Evolutionary conservation across 2,888 invertebrate genomes (phyloP).

Genomic region (Pollenia griseotomentosa): DNA sequence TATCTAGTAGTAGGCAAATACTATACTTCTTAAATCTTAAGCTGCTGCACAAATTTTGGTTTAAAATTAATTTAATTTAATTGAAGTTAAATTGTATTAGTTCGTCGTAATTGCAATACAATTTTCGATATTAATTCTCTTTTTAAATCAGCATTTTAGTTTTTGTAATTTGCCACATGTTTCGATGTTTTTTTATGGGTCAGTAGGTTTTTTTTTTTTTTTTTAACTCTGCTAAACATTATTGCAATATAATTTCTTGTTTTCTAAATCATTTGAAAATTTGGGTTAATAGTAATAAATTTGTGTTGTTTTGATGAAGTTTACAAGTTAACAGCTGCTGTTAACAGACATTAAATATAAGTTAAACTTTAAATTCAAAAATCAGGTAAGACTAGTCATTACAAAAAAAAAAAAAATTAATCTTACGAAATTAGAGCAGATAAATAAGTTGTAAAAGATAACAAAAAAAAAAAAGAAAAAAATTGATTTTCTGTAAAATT

Average conservation of each 20-base stretch:
- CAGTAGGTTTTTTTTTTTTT: slow-evolving; percentile 8
- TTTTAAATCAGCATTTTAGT: neutral
- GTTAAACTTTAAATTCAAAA: slow-evolving; percentile 16
- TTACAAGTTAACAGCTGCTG: slow-evolving; percentile 54
- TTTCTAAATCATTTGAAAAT: slow-evolving; percentile 54
- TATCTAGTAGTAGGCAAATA: neutral
- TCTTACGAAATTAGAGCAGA: slow-evolving; percentile 43
- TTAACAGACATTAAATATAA: slow-evolving; percentile 1
- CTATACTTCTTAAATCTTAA: neutral
- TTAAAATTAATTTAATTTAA: neutral
- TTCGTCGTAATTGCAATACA: neutral
- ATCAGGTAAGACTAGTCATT: slow-evolving; percentile 40
- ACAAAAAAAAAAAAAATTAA: neutral
- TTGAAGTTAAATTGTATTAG: neutral
- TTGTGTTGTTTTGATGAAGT: slow-evolving; percentile 40
- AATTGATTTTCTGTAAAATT: neutral
- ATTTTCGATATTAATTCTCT: neutral
- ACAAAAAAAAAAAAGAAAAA: neutral
- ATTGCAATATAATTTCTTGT: slow-evolving; percentile 41
- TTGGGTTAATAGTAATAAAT: slow-evolving; percentile 68
- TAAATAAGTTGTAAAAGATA: slow-evolving; percentile 6
- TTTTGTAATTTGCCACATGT: slow-evolving; percentile 28
- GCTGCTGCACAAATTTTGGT: neutral
- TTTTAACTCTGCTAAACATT: neutral
- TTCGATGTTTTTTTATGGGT: slow-evolving; percentile 23